phyloP scores from a whole-genome alignment of 2,113 vertebrate genomes.

The Silurus glanis region DNA sequence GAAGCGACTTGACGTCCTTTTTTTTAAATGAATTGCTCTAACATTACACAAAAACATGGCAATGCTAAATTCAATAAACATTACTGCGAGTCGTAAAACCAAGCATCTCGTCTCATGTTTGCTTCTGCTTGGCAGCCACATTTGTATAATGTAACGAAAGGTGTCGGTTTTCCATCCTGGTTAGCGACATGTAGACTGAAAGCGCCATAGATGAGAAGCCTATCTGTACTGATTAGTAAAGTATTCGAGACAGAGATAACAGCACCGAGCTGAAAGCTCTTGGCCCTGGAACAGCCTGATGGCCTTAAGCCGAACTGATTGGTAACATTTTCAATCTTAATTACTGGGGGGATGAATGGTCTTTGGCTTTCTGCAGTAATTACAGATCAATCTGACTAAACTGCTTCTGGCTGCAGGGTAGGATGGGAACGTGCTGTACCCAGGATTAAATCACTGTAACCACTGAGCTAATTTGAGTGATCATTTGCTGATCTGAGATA shows the following conservation, averaged over 20 bases:
- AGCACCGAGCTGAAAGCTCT: constrained; percentile 61
- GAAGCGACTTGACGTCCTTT: constrained; percentile 35
- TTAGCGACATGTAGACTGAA: constrained; percentile 79
- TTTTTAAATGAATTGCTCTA: constrained; percentile 68
- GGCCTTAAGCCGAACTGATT: constrained; percentile 65
- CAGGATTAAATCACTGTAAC: constrained; percentile 37
- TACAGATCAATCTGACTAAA: constrained; percentile 66
- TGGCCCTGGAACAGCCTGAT: constrained; percentile 70
- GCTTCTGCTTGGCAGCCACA: constrained; percentile 71
- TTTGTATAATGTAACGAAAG: constrained; percentile 78
- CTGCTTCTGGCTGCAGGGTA: constrained; percentile 39
- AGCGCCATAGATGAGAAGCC: constrained; percentile 69
- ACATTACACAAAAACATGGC: constrained; percentile 70
- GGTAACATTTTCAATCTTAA: constrained; percentile 67
- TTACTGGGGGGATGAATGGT: constrained; percentile 61
- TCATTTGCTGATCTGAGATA: constrained; percentile 23
- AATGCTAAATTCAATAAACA: constrained; percentile 80
- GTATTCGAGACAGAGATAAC: constrained; percentile 61
- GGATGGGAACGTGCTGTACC: constrained; percentile 30
- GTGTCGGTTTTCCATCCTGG: constrained; percentile 80
- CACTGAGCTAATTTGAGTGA: constrained; percentile 40
- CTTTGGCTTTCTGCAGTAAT: constrained; percentile 57
- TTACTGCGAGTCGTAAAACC: constrained; percentile 78
- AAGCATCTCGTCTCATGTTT: constrained; percentile 76
- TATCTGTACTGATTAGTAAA: constrained; percentile 60